Evolutionary conservation across 1,140 invertebrate species (phyloP), one percentile per base, ranked within the genome.

Genomic region (Drosophila takahashii): DNA sequence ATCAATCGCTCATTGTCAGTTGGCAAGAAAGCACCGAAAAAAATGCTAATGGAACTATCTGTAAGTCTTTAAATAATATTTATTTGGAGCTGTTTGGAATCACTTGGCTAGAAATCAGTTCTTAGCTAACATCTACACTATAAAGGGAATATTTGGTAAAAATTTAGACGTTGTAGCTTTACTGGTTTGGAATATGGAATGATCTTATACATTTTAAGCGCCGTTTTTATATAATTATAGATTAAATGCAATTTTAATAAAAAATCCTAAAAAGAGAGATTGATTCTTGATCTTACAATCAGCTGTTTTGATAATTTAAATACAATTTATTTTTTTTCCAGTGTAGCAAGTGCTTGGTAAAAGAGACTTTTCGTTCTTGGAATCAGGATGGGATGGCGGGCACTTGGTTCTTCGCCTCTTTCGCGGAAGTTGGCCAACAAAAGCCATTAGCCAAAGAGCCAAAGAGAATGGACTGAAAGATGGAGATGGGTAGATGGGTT

Each of bases 371-470:
- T 66, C 13, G 34, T 70, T 67, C 64, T 45, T 69, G 50, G 50
- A 70, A 69, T 13, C 42, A 67, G 62, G 29, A 45, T 67, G 60
- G 37, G 37, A 52, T 41, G 45, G 61, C 15, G 37, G 48, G 48
- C 34, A 32, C 26, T 42, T 61, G 13, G 59, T 32, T 32, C 27
- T 37, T 37, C 29, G 39, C 45, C 72, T 37, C 36, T 56, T 79
- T 84, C 80, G 75, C 83, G 83, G 83, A 86, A 86, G 81, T 86
- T 78, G 80, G 77, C 74, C 79, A 57, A 79, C 70, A 81, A 79
- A 86, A 86, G 70, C 81, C 79, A 86, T 86, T 86, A 86, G 74
- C 67, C 77, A 70, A 66, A 45, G 65, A 48, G 50, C 15, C 61
- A 47, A 39, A 66, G 58, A 50, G 59, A 61, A 34, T 32, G 47